These are phyloP conservation scores for Geodia barretti DNA, from an alignment of 37 sponge, comb jelly and placozoan genomes.

Conservation along the genomic window DNA sequence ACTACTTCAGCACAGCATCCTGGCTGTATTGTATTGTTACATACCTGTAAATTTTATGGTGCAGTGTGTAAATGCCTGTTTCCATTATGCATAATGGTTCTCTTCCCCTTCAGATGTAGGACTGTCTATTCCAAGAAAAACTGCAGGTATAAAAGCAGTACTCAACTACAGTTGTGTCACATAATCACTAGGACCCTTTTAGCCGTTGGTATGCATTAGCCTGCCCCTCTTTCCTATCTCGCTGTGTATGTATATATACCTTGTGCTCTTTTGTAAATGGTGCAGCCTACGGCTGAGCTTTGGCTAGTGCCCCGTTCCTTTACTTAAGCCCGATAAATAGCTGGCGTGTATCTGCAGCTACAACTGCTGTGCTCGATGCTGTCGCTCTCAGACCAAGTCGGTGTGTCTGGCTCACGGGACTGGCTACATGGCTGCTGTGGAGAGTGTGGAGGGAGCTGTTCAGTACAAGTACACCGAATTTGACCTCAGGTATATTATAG, in stretches of 20 bases:
- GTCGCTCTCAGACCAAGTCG: conserved; percentile 32
- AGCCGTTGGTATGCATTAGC: no score
- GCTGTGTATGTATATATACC: conserved; percentile 1
- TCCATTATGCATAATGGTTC: no score
- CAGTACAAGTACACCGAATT: conserved; percentile 24
- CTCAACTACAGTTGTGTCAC: not conserved
- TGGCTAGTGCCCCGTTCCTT: not conserved
- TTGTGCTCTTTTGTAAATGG: no score
- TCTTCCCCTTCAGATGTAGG: conserved; percentile 37
- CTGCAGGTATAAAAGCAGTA: conserved; percentile 41
- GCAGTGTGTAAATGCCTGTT: no score
- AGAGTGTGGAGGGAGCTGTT: conserved; percentile 30
- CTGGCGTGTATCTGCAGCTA: conserved; percentile 28
- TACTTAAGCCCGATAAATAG: no score
- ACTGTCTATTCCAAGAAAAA: conserved; percentile 51
- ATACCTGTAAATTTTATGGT: no score
- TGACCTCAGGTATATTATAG: conserved; percentile 38
- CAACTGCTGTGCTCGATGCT: conserved; percentile 62
- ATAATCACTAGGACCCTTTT: no score
- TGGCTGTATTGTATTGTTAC: no score
- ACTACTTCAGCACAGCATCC: no score
- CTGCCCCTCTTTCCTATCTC: no score
- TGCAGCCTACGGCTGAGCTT: not conserved
- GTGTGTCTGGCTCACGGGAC: conserved; percentile 68
- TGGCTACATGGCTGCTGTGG: conserved; percentile 49